phyloP scores from a whole-genome alignment of 2,888 invertebrate species.

The Metallyticus violacea region DNA sequence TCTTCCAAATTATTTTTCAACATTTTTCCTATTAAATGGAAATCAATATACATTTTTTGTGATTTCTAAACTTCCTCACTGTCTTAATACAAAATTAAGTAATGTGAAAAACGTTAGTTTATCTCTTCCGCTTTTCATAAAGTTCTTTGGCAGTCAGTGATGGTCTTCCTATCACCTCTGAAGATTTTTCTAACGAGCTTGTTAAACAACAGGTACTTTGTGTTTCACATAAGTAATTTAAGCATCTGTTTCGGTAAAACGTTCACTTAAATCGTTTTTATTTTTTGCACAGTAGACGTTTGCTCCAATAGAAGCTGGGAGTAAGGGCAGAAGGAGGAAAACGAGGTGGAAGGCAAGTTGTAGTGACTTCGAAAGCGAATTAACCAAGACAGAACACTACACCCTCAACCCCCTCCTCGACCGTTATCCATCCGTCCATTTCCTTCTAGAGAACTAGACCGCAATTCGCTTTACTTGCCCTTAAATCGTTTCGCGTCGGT shows the following conservation, averaged over 20 bases:
- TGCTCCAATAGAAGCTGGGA: background rate
- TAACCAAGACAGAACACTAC: conserved; percentile 5
- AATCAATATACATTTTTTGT: too few species aligned
- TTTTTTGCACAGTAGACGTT: background rate
- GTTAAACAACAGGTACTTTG: background rate
- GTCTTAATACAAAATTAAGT: too few species aligned
- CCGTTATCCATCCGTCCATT: background rate
- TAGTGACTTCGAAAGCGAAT: conserved; percentile 15
- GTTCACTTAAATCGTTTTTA: background rate
- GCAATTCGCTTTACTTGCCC: conserved; percentile 6
- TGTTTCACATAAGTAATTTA: background rate
- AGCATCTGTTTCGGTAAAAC: background rate
- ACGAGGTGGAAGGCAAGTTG: background rate
- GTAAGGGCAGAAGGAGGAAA: background rate
- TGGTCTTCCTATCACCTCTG: background rate
- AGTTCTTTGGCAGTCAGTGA: background rate
- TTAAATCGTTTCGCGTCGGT: conserved; percentile 10
- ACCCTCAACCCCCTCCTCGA: background rate
- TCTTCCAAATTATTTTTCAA: too few species aligned
- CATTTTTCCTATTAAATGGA: too few species aligned
- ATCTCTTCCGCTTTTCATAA: background rate
- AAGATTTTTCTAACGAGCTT: background rate
- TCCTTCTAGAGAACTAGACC: conserved; percentile 3
- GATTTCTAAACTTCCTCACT: too few species aligned
- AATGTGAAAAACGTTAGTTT: too few species aligned